phyloP scores from a whole-genome alignment of 2,888 invertebrate species.

The Dryobota labecula region DNA sequence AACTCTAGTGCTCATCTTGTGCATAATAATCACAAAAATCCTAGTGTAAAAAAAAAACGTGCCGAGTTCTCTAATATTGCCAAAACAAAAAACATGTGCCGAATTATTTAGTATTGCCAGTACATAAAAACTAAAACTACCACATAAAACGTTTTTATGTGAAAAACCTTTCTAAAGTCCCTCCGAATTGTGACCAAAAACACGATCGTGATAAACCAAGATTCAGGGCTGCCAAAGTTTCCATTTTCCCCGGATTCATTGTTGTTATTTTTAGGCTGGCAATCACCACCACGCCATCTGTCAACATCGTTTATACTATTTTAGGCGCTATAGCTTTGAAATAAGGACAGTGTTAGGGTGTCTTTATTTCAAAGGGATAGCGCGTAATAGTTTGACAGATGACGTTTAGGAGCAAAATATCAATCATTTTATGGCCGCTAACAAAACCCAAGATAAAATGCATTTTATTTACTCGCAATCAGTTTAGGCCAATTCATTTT shows the following conservation, averaged over 20 bases:
- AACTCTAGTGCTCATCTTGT: slow-evolving; percentile 16
- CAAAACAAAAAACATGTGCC: slow-evolving; percentile 14
- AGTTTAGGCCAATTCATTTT: not conserved
- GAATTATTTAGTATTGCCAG: slow-evolving; percentile 6
- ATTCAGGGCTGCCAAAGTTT: slow-evolving; percentile 69
- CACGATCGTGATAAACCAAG: slow-evolving; percentile 69
- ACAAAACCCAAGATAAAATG: not conserved
- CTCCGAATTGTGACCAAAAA: slow-evolving; percentile 69
- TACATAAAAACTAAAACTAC: slow-evolving; percentile 31
- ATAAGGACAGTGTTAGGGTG: slow-evolving; percentile 20
- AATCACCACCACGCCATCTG: slow-evolving; percentile 66
- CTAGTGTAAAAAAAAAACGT: slow-evolving; percentile 27
- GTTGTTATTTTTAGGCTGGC: slow-evolving; percentile 56
- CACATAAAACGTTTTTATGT: slow-evolving; percentile 7
- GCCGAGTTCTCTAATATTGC: slow-evolving; percentile 3
- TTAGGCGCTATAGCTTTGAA: slow-evolving; percentile 33
- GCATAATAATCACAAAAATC: slow-evolving; percentile 14
- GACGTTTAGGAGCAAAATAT: slow-evolving; percentile 33
- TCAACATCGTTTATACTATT: slow-evolving; percentile 64
- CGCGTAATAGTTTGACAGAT: slow-evolving; percentile 52
- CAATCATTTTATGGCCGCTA: not conserved
- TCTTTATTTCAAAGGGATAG: slow-evolving; percentile 31
- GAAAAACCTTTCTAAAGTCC: slow-evolving; percentile 65
- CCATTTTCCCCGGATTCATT: slow-evolving; percentile 67
- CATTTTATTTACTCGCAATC: not conserved